phyloP scores from a whole-genome alignment of 2,797 vertebrate genomes.

The Leucoraja ocellata region DNA sequence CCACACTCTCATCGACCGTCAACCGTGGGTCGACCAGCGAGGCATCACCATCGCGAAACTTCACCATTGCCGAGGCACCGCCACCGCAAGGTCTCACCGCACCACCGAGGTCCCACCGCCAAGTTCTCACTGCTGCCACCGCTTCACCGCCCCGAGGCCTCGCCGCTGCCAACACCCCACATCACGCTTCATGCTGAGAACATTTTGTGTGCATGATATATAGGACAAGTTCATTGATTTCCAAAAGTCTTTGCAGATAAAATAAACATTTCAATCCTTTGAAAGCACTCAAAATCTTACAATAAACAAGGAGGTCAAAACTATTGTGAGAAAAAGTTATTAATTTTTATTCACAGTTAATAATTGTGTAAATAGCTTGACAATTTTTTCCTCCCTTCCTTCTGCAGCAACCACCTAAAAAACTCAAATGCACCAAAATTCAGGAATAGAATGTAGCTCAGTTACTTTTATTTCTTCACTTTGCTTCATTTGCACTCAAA shows the following conservation, averaged over 20 bases:
- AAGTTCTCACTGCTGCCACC: too few relatives aligned
- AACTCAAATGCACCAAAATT: not conserved
- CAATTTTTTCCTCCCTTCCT: not conserved
- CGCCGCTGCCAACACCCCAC: too few relatives aligned
- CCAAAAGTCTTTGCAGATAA: not conserved
- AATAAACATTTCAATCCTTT: constrained; percentile 14
- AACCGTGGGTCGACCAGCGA: too few relatives aligned
- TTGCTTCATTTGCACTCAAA: constrained; percentile 57
- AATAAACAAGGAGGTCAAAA: not conserved
- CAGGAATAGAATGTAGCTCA: not conserved
- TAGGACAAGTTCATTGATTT: too few relatives aligned
- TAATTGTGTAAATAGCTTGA: not conserved
- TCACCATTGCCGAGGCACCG: too few relatives aligned
- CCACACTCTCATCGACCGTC: too few relatives aligned
- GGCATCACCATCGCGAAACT: too few relatives aligned
- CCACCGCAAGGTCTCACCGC: too few relatives aligned
- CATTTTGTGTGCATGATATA: too few relatives aligned
- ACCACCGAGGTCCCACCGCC: too few relatives aligned
- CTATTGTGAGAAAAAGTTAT: not conserved
- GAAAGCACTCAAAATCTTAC: not conserved
- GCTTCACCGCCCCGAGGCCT: too few relatives aligned
- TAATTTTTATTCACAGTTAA: not conserved
- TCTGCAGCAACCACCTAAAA: not conserved
- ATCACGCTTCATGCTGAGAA: too few relatives aligned
- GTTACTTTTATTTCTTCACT: constrained; percentile 47